phyloP scores from a whole-genome alignment of 2,113 vertebrate genomes.

The Microcebus jonahi region DNA sequence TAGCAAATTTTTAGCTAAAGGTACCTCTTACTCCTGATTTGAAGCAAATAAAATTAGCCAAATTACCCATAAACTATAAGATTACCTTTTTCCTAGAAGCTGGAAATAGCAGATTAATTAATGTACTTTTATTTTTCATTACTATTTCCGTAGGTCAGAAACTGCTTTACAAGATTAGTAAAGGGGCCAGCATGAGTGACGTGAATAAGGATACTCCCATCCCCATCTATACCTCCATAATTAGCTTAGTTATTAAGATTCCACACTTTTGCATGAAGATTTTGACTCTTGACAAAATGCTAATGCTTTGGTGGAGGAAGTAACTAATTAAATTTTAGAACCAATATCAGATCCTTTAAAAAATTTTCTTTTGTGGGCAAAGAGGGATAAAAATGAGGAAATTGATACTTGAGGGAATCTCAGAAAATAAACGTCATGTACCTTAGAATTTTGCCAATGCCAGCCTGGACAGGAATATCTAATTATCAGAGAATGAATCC shows the following conservation, averaged over 20 bases:
- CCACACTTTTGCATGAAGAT: not conserved
- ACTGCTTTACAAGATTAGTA: not conserved
- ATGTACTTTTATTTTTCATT: not conserved
- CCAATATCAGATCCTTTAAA: not conserved
- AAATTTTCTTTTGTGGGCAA: not conserved
- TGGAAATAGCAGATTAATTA: constrained; percentile 6
- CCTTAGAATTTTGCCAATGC: not conserved
- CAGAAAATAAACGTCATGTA: not conserved
- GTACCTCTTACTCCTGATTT: not conserved
- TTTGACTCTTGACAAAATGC: not conserved
- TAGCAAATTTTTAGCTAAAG: not conserved
- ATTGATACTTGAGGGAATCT: not conserved
- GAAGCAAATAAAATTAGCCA: not conserved
- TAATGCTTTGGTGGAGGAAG: not conserved
- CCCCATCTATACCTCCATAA: not conserved
- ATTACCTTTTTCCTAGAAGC: not conserved
- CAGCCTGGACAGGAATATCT: not conserved
- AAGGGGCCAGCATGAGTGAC: not conserved
- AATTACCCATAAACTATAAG: not conserved
- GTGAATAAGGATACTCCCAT: not conserved
- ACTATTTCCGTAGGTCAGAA: not conserved
- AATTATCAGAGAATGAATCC: not conserved
- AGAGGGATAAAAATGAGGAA: not conserved
- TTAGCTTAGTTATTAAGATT: not conserved
- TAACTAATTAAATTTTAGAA: not conserved